Percentiles rank a stretch among this genome's conserved stretches.
phyloP scores from a whole-genome alignment of 2,888 invertebrate genomes.

The Machimus rusticus region DNA sequence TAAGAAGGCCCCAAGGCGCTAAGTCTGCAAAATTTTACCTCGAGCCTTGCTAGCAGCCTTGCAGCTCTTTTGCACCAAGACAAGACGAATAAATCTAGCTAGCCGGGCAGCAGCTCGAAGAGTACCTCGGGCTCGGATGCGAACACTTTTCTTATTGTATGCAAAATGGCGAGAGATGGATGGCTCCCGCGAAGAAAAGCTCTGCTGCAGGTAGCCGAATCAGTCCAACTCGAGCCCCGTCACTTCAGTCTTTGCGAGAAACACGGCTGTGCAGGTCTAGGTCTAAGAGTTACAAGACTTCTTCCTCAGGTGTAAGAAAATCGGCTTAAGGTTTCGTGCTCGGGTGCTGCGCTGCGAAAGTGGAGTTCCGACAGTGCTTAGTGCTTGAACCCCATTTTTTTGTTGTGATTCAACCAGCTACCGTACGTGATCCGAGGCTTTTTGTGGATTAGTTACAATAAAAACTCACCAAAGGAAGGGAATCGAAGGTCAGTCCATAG shows the following conservation, averaged over 20 bases:
- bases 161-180: constrained; percentile 11
- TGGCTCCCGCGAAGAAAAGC: neutral
- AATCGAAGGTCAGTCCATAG: neutral
- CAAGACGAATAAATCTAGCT: neutral
- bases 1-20: constrained; percentile 10
- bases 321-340: neutral
- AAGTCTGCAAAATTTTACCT: neutral
- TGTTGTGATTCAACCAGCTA: neutral
- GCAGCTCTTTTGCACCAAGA: neutral
- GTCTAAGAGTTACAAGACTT: neutral
- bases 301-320: neutral
- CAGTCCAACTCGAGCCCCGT: neutral
- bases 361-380: neutral
- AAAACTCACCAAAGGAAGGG: neutral
- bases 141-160: neutral
- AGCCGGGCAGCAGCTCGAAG: neutral
- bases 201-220: neutral
- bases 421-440: neutral
- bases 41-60: neutral
- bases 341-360: constrained; percentile 7
- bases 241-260: constrained; percentile 3
- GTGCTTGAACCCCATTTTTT: neutral
- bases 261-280: constrained; percentile 18
- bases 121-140: neutral
- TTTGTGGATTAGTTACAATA: neutral